Percentiles rank a stretch among this genome's conserved stretches.
phyloP scores from a whole-genome alignment of 2,113 vertebrate species.

The Alces alces region DNA sequence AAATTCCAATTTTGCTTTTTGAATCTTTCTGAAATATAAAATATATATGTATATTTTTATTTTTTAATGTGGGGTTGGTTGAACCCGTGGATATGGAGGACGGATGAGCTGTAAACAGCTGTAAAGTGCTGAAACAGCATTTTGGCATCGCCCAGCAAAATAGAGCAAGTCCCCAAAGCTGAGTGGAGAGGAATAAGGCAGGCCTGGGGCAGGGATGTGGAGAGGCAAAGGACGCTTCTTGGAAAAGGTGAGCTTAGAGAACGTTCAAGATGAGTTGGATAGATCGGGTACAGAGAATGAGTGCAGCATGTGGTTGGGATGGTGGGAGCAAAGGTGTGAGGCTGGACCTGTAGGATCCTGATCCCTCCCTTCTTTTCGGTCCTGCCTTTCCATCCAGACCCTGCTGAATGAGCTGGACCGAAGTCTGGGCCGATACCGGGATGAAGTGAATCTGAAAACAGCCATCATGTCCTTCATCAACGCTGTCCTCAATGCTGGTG shows the following conservation, averaged over 20 bases:
- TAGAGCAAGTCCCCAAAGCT: background rate
- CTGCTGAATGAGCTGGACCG: constrained; percentile 93
- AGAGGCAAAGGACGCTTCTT: background rate
- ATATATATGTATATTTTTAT: background rate
- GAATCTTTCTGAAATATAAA: background rate
- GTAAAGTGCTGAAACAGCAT: background rate
- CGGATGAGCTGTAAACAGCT: background rate
- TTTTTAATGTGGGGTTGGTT: background rate
- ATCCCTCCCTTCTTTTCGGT: background rate
- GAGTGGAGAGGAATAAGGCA: background rate
- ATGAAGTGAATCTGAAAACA: constrained; percentile 97
- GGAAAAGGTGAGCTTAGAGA: background rate
- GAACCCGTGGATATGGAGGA: background rate
- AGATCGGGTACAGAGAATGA: background rate
- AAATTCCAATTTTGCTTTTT: background rate
- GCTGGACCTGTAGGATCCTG: background rate
- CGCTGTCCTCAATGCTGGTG: constrained; percentile 94
- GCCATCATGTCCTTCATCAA: constrained; percentile 99
- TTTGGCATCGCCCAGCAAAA: too few species aligned
- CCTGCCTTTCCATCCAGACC: constrained; percentile 78
- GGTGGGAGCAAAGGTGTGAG: background rate
- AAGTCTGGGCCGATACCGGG: constrained; percentile 93
- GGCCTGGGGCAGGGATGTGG: background rate
- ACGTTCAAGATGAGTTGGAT: background rate
- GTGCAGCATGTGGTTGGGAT: background rate